These are phyloP conservation scores for Phaonia tiefii DNA, from an alignment of 2,888 invertebrate genomes.

Conservation along the genomic window DNA sequence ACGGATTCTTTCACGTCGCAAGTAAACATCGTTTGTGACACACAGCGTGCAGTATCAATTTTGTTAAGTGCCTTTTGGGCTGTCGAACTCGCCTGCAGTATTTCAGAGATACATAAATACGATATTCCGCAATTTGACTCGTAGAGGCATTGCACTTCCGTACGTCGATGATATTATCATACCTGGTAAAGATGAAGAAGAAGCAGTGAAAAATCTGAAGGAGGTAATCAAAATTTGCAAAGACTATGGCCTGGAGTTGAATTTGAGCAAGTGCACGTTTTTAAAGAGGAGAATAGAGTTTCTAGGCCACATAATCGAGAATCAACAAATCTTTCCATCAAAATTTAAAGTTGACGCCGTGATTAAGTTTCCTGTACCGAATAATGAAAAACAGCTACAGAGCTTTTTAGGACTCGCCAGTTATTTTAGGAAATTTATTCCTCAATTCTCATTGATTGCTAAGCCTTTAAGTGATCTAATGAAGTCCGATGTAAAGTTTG, in stretches of 20 bases:
- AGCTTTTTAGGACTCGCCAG: slow-evolving; percentile 54
- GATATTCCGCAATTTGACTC: slow-evolving; percentile 18
- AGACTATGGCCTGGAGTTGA: no score
- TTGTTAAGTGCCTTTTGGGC: slow-evolving; percentile 57
- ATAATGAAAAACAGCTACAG: slow-evolving; percentile 39
- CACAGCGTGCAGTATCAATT: slow-evolving; percentile 61
- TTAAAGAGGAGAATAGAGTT: no score
- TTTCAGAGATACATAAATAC: slow-evolving; percentile 46
- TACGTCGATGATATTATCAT: slow-evolving; percentile 60
- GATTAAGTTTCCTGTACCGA: slow-evolving; percentile 44
- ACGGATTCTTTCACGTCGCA: slow-evolving; percentile 71
- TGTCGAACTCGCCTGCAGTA: slow-evolving; percentile 50
- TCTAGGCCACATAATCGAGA: no score
- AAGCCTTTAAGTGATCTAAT: slow-evolving; percentile 51
- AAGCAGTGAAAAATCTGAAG: no score
- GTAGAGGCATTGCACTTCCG: slow-evolving; percentile 29
- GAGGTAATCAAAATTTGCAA: no score
- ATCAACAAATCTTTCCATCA: no score
- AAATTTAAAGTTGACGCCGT: no score
- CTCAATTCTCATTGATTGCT: slow-evolving; percentile 38
- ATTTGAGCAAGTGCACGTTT: no score
- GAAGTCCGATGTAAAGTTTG: slow-evolving; percentile 35
- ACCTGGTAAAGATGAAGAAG: background rate
- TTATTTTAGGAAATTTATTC: slow-evolving; percentile 59
- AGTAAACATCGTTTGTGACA: slow-evolving; percentile 69